Evolutionary conservation across 2,113 vertebrate species (phyloP).

Genomic region (Bos taurus): ARS-UCD2.0 NC_037340.1:27703001-27703500

Average conservation of each 20-base stretch:
- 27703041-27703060: too few species aligned
- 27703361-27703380: not conserved
- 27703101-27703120: too few species aligned
- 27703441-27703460: not conserved
- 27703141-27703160: too few species aligned
- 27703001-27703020: too few species aligned
- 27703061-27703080: too few species aligned
- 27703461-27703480: not conserved
- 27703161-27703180: not conserved
- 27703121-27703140: too few species aligned
- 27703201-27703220: not conserved
- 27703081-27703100: too few species aligned
- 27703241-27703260: not conserved
- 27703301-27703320: not conserved
- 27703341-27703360: not conserved
- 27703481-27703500: not conserved
- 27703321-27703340: not conserved
- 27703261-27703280: not conserved
- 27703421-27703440: too few species aligned
- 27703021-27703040: too few species aligned
- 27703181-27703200: not conserved
- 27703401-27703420: too few species aligned
- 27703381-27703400: too few species aligned
- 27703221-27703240: not conserved
- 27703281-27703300: not conserved